phyloP scores from a whole-genome alignment of 2,797 vertebrate genomes.

The Podarcis lilfordi region DNA sequence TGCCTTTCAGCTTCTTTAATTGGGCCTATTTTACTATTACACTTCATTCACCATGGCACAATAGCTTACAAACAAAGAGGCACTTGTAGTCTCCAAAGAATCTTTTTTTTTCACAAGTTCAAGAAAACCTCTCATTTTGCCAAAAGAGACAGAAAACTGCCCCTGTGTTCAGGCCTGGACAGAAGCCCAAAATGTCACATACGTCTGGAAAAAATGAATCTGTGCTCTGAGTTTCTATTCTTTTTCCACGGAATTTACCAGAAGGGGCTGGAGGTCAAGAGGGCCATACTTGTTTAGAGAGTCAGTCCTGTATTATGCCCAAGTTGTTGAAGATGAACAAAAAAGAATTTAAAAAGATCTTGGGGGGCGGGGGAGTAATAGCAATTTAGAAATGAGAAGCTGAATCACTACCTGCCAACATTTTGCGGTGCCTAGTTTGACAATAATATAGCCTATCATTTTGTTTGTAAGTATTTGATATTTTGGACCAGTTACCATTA shows the following conservation, averaged over 20 bases:
- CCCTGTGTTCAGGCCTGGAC: constrained; percentile 62
- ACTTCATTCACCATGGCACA: constrained; percentile 62
- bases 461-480: not conserved
- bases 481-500: not conserved
- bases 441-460: not conserved
- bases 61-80: constrained; percentile 68
- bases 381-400: not conserved
- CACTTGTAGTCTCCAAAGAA: constrained; percentile 65
- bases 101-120: constrained; percentile 66
- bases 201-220: constrained; percentile 54
- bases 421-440: not conserved
- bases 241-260: constrained; percentile 41
- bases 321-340: not conserved
- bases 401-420: not conserved
- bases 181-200: constrained; percentile 49
- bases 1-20: constrained; percentile 69
- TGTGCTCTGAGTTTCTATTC: constrained; percentile 52
- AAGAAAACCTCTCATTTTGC: constrained; percentile 65
- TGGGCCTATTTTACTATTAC: constrained; percentile 65
- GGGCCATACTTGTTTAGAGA: not conserved
- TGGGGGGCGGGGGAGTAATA: too few relatives aligned
- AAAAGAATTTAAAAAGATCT: not conserved
- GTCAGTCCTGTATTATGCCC: not conserved
- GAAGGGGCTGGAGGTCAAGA: constrained; percentile 27
- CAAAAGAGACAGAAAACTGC: constrained; percentile 69